Evolutionary conservation across 2,888 invertebrate genomes (phyloP).

Genomic region (Portevinia maculata): DNA sequence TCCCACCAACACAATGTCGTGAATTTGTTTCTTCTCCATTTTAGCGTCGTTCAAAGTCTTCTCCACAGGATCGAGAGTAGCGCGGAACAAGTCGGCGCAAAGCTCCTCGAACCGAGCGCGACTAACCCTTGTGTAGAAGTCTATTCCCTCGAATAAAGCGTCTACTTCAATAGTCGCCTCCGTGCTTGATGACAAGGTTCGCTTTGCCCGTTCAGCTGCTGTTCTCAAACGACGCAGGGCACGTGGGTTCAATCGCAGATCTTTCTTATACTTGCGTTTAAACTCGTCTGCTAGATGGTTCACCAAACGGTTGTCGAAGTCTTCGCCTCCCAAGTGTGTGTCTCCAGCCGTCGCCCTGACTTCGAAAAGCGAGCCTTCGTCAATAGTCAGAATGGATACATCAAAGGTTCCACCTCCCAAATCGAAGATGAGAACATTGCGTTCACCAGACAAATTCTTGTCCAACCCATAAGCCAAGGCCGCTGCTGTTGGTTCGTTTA

Average conservation of each 20-base stretch:
- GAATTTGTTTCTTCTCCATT: constrained; percentile 87
- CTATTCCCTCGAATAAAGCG: constrained; percentile 87
- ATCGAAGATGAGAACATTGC: constrained; percentile 87
- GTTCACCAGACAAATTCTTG: constrained; percentile 86
- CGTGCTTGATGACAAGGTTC: constrained; percentile 88
- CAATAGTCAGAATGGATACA: constrained; percentile 85
- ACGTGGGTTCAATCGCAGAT: constrained; percentile 85
- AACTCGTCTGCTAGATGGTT: constrained; percentile 85
- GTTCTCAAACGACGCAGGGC: constrained; percentile 87
- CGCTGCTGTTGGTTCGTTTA: constrained; percentile 92
- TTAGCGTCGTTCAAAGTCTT: constrained; percentile 89
- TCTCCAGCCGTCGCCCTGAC: too few species aligned
- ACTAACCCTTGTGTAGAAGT: constrained; percentile 87
- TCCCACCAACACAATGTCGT: constrained; percentile 90
- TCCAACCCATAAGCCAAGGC: constrained; percentile 89
- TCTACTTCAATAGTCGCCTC: constrained; percentile 89
- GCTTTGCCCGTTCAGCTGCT: constrained; percentile 89
- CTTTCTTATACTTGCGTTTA: constrained; percentile 87
- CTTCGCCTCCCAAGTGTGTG: too few species aligned
- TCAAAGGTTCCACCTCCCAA: constrained; percentile 85
- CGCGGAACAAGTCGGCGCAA: constrained; percentile 87
- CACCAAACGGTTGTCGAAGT: constrained; percentile 83
- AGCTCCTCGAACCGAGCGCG: constrained; percentile 89
- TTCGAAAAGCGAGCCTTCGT: too few species aligned
- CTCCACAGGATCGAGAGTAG: constrained; percentile 89